Conservation (phyloP, 2,797 vertebrate species). For the Semotilus atromaculatus region DNA sequence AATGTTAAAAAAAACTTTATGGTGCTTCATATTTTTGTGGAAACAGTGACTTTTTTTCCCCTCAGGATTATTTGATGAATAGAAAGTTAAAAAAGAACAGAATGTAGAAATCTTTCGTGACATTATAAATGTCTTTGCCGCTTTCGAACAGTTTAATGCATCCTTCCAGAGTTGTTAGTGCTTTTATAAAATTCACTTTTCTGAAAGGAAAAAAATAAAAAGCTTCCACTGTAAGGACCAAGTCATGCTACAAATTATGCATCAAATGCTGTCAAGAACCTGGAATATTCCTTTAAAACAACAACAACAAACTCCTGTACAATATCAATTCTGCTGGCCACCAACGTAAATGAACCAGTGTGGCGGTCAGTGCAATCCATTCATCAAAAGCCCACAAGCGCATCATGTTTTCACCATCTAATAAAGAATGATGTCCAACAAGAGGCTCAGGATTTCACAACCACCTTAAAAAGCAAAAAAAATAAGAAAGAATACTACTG, state of each 20-base stretch:
- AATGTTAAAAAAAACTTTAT: not conserved
- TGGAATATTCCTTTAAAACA: not conserved
- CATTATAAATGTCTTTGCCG: not conserved
- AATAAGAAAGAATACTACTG: not conserved
- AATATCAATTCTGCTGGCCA: constrained; percentile 11
- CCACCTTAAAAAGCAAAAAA: not conserved
- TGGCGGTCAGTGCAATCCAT: constrained; percentile 26
- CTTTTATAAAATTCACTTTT: not conserved
- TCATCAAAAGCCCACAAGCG: constrained; percentile 14
- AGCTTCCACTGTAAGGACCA: not conserved
- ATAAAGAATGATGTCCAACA: constrained; percentile 18
- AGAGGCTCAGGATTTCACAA: not conserved
- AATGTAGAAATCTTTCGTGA: not conserved
- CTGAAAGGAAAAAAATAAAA: not conserved
- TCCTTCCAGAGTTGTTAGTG: not conserved
- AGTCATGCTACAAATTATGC: not conserved
- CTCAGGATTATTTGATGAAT: not conserved
- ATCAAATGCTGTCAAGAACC: not conserved
- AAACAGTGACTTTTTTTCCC: not conserved
- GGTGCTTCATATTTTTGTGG: not conserved
- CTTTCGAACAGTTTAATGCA: not conserved
- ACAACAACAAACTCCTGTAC: not conserved
- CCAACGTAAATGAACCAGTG: not conserved
- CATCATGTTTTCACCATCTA: constrained; percentile 5
- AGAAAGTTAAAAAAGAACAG: not conserved